Evolutionary conservation across 2,113 vertebrate genomes (phyloP).

Genomic region (Planiliza haematocheilus): DNA sequence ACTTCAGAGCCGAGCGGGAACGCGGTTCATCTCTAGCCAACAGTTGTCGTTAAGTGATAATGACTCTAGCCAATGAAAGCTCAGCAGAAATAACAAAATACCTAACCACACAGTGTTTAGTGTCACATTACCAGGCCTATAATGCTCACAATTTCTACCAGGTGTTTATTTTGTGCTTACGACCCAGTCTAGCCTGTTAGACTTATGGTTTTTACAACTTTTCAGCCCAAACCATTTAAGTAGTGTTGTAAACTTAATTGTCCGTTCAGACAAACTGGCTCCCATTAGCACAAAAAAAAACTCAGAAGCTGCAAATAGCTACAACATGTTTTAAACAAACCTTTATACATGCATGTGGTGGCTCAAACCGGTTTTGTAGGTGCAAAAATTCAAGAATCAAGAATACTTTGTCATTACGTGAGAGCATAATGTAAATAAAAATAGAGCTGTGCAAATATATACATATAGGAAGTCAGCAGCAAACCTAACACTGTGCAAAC

Average conservation of each 20-base stretch:
- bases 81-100: constrained; percentile 38
- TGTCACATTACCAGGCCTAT: constrained; percentile 1
- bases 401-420: too few species aligned
- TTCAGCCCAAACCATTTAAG: neutral
- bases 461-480: too few species aligned
- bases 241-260: constrained; percentile 35
- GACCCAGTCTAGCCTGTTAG: neutral
- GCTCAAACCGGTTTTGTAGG: neutral
- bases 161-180: constrained; percentile 26
- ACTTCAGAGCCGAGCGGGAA: neutral
- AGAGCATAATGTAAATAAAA: too few species aligned
- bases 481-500: too few species aligned
- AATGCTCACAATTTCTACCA: constrained; percentile 5
- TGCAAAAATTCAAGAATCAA: too few species aligned
- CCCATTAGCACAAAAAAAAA: constrained; percentile 1
- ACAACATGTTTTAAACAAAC: constrained; percentile 6
- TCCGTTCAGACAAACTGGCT: constrained; percentile 25
- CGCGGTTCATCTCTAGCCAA: neutral
- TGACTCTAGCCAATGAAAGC: constrained; percentile 24
- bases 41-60: constrained; percentile 19
- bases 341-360: neutral
- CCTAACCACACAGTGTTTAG: neutral
- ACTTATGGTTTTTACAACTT: neutral
- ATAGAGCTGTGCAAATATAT: too few species aligned
- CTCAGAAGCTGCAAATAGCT: constrained; percentile 23